A percentile compares a stretch with the other conserved stretches of the same genome.
Evolutionary conservation across 2,888 invertebrate genomes (phyloP).

Genomic region (Sclerodermus sp.): DNA sequence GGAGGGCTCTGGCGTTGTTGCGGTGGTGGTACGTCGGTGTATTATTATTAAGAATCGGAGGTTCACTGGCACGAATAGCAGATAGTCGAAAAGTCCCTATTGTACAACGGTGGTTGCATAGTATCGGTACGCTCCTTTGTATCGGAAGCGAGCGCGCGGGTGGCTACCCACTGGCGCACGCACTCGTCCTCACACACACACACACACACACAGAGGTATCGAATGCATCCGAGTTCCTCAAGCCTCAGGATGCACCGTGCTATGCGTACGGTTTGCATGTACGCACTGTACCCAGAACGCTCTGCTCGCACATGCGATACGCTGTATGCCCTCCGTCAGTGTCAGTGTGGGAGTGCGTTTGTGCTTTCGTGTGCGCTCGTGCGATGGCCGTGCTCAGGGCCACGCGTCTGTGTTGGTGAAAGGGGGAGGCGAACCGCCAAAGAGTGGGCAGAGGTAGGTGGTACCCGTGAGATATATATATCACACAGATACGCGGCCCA

Average conservation of each 20-base stretch:
- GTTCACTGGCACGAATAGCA: too few species aligned
- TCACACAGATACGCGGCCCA: too few species aligned
- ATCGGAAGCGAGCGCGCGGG: neutral
- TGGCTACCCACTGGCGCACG: too few species aligned
- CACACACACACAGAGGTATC: too few species aligned
- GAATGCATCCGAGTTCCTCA: too few species aligned
- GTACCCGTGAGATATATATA: conserved; percentile 13
- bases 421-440: conserved; percentile 22
- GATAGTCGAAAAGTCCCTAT: too few species aligned
- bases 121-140: too few species aligned
- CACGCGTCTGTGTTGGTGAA: neutral
- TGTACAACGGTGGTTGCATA: too few species aligned
- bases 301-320: conserved; percentile 20
- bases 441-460: conserved; percentile 32
- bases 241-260: conserved; percentile 28
- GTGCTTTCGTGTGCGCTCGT: neutral
- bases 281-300: conserved; percentile 1
- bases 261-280: conserved; percentile 11
- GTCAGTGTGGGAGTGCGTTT: conserved; percentile 5
- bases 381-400: neutral
- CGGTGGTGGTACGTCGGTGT: too few species aligned
- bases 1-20: too few species aligned
- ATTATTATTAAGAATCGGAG: too few species aligned
- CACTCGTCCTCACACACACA: too few species aligned
- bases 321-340: neutral